Conservation (phyloP, 1,140 invertebrate genomes). For the Drosophila aff. region DNA sequence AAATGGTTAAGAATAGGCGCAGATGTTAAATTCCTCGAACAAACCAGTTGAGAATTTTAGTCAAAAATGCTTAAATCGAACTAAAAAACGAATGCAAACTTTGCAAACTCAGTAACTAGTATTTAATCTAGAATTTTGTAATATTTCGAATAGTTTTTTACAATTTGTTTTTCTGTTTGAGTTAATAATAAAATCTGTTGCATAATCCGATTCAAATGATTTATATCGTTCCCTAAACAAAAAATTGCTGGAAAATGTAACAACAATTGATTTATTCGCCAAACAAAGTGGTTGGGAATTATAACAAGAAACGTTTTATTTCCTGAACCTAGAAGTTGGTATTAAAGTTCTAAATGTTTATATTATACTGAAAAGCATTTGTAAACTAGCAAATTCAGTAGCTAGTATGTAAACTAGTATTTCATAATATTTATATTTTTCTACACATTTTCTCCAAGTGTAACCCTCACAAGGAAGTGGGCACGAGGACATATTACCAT, state of each 20-base stretch:
- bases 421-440: background rate
- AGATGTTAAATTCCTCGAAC: no score
- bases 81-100: no score
- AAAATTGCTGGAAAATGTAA: background rate
- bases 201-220: background rate
- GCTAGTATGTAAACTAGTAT: background rate
- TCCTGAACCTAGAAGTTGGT: background rate
- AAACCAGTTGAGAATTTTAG: no score
- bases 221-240: background rate
- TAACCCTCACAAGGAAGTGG: background rate
- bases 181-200: no score
- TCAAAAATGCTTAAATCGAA: no score
- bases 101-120: no score
- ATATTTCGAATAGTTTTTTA: background rate
- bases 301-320: background rate
- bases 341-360: no score
- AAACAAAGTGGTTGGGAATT: background rate
- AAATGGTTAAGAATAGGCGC: no score
- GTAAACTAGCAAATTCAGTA: background rate
- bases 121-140: no score
- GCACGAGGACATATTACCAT: constrained; percentile 33
- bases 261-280: no score
- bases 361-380: background rate
- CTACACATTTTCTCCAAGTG: constrained; percentile 8
- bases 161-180: no score